phyloP scores from a whole-genome alignment of 1,140 invertebrate genomes.

The Pseudomyrmex pallidus region DNA sequence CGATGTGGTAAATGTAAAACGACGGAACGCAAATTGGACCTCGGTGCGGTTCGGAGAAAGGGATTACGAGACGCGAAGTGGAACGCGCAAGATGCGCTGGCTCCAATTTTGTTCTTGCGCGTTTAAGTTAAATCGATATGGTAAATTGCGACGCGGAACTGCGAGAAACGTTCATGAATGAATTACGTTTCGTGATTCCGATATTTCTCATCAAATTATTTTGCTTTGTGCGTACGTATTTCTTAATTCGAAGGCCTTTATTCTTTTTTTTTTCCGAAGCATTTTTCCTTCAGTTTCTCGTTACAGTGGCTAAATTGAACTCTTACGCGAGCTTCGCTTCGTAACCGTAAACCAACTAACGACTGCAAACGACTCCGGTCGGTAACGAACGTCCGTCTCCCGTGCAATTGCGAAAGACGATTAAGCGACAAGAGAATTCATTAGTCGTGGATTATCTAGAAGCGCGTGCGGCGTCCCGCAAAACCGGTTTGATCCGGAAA shows the following conservation, averaged over 20 bases:
- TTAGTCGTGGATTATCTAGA: slow-evolving; percentile 56
- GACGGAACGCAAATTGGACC: slow-evolving; percentile 20
- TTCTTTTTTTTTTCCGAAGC: slow-evolving; percentile 1
- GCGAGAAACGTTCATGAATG: slow-evolving; percentile 12
- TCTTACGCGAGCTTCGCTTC: background rate
- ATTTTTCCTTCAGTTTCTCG: background rate
- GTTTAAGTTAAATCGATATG: slow-evolving; percentile 6
- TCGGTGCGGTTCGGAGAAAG: background rate
- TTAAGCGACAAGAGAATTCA: slow-evolving; percentile 68
- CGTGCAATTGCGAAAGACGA: slow-evolving; percentile 51
- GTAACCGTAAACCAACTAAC: background rate
- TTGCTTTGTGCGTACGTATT: slow-evolving; percentile 5
- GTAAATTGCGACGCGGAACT: background rate
- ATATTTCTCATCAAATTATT: background rate
- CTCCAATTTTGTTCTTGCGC: slow-evolving; percentile 33
- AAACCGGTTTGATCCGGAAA: slow-evolving; percentile 27
- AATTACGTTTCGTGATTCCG: background rate
- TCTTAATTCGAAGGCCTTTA: background rate
- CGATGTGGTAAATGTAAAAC: background rate
- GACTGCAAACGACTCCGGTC: too few species aligned
- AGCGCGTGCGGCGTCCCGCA: slow-evolving; percentile 1
- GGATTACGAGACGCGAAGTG: slow-evolving; percentile 25
- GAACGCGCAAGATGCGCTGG: background rate
- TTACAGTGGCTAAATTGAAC: too few species aligned
- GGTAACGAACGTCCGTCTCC: slow-evolving; percentile 49